Conservation (phyloP, 1,140 invertebrate genomes). For the Epicauta chinensis region DNA sequence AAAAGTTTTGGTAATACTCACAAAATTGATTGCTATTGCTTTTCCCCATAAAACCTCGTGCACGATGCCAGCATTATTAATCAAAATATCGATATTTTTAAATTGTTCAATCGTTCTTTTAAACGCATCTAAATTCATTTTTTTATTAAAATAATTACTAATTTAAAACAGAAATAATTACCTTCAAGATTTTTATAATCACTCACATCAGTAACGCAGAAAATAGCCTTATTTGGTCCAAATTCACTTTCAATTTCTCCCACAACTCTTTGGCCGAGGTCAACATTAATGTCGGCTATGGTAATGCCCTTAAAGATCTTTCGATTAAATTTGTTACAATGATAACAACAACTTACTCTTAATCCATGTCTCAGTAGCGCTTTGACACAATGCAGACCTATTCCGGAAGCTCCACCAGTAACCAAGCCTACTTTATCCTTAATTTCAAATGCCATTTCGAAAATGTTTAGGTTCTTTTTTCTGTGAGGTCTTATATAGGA, state of each 20-base stretch:
- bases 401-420: conserved; percentile 44
- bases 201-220: conserved; percentile 26
- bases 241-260: conserved; percentile 25
- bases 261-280: conserved; percentile 21
- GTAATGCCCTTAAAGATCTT: conserved; percentile 23
- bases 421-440: conserved; percentile 43
- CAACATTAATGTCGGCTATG: conserved; percentile 28
- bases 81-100: conserved; percentile 44
- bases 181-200: conserved; percentile 27
- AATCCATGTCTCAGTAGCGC: conserved; percentile 39
- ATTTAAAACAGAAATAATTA: too few relatives aligned
- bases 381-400: conserved; percentile 41
- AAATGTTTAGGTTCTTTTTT: too few relatives aligned
- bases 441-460: conserved; percentile 18
- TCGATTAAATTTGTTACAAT: background rate
- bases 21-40: conserved; percentile 46
- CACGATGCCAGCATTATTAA: conserved; percentile 48
- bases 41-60: conserved; percentile 45
- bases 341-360: conserved; percentile 33
- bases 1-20: conserved; percentile 32
- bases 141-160: background rate
- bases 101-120: conserved; percentile 25
- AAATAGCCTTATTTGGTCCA: conserved; percentile 29
- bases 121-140: conserved; percentile 23
- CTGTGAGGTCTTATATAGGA: too few relatives aligned